A percentile compares a stretch with the other conserved stretches of the same genome.
These are phyloP conservation scores for Neolamprologus devosi DNA, from an alignment of 2,113 vertebrate genomes.

Conservation along the genomic window DNA sequence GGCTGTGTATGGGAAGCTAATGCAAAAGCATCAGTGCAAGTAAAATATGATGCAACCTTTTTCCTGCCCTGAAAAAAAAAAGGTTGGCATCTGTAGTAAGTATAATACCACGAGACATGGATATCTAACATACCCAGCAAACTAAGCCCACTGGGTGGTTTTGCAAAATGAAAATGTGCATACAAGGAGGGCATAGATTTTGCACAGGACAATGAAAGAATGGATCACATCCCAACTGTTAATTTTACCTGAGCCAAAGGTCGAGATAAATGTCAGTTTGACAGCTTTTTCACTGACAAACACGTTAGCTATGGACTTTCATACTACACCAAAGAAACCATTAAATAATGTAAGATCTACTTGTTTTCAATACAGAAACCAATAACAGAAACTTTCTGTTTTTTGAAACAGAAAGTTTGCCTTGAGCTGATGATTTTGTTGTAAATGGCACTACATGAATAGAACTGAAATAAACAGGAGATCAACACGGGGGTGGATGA, in stretches of 20 bases:
- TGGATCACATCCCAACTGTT: not conserved
- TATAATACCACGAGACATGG: not conserved
- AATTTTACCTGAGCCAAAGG: not conserved
- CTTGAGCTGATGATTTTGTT: not conserved
- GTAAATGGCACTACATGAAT: not conserved
- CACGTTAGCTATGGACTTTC: not conserved
- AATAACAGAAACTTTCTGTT: not conserved
- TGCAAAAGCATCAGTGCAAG: not conserved
- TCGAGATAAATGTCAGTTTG: not conserved
- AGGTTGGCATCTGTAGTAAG: not conserved
- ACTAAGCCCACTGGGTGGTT: not conserved
- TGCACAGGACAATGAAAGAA: not conserved
- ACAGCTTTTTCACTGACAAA: not conserved
- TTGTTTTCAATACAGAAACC: not conserved
- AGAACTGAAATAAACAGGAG: not conserved
- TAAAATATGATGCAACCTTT: not conserved
- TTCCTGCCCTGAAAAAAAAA: not conserved
- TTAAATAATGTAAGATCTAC: not conserved
- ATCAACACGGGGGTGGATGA: accelerated
- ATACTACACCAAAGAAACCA: not conserved
- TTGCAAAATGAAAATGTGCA: not conserved
- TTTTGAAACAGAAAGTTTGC: not conserved
- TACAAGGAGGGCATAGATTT: not conserved
- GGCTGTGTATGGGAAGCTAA: not conserved
- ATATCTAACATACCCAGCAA: not conserved